Evolutionary conservation across 2,888 invertebrate species (phyloP).

Genomic region (Lypha dubia): DNA sequence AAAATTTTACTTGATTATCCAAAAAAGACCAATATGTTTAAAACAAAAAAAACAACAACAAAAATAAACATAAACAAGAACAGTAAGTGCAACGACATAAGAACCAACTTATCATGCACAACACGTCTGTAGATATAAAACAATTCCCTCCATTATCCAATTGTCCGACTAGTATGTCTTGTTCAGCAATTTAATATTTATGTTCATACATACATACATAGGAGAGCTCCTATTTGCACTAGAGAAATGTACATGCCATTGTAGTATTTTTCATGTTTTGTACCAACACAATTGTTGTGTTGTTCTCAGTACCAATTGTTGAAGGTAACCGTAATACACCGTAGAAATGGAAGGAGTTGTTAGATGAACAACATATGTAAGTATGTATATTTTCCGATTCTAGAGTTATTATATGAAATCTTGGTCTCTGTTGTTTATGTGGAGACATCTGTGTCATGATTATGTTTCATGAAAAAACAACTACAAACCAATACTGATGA

Average conservation of each 20-base stretch:
- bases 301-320: constrained; percentile 10
- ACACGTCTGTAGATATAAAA: constrained; percentile 55
- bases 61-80: constrained; percentile 33
- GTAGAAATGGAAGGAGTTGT: constrained; percentile 9
- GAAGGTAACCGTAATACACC: constrained; percentile 27
- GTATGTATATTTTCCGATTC: constrained; percentile 19
- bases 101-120: constrained; percentile 57
- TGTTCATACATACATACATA: neutral
- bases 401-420: constrained; percentile 21
- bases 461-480: constrained; percentile 42
- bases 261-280: constrained; percentile 9
- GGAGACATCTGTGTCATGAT: constrained; percentile 64
- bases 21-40: constrained; percentile 29
- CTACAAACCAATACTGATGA: constrained; percentile 56
- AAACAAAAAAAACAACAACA: no score
- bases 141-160: constrained; percentile 58
- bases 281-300: neutral
- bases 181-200: constrained; percentile 32
- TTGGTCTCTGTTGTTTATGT: constrained; percentile 48
- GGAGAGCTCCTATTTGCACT: neutral
- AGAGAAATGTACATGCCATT: neutral
- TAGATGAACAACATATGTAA: constrained; percentile 9
- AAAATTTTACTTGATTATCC: neutral
- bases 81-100: constrained; percentile 41
- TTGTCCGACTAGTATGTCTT: constrained; percentile 32